Base-by-base conservation (phyloP, 2,113 vertebrate species). In the Nesogale talazaci region DNA sequence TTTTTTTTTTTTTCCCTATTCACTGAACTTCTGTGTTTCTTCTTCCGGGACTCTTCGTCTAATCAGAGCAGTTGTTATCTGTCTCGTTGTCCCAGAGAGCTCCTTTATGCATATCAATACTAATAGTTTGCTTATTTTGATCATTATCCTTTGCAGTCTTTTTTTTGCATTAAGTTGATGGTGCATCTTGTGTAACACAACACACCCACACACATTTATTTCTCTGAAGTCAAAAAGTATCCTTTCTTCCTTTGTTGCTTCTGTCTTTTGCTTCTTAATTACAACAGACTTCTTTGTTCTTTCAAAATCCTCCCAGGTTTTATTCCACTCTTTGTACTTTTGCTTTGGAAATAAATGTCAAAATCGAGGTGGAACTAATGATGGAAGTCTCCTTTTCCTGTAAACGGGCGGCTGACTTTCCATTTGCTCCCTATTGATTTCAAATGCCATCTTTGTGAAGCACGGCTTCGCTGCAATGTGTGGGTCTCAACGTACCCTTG, bases 261-360 rank as follows among this genome's bases (percentile, higher is more conserved):
- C 34, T 75, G n/a, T 14, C 14, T 25, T 63, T 63, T 81, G 75
- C 81, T 65, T 65, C 76, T 63, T 69, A 29, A 40, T 78, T 86
- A 86, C n/a, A 34, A 25, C 80, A 31, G 25, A 40, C 15, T 56
- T 52, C 46, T 12, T 63, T 23, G 74, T 12, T 72, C 25, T 82
- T 40, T 92, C 15, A 82, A 57, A 40, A 75, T 22, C 63, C 14
- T 52, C 56, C 40, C 59, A 22, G 75, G 27, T 75, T 82, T 75
- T 83, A 22, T 36, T 42, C 11, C 52, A 82, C 82, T 11, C 56
- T 87, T 57, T 57, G 42, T 82, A 63, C 7, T 69, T 77, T 36
- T 88, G 40, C n/a, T 87, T 86, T 92, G 46, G 56, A 81, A 65
- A 87, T 72, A 92, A 92, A 86, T 36, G 38, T 92, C 81, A 75